A percentile compares a stretch with the other conserved stretches of the same genome.
phyloP scores from a whole-genome alignment of 2,888 invertebrate species.

The Isotomurus palustris region DNA sequence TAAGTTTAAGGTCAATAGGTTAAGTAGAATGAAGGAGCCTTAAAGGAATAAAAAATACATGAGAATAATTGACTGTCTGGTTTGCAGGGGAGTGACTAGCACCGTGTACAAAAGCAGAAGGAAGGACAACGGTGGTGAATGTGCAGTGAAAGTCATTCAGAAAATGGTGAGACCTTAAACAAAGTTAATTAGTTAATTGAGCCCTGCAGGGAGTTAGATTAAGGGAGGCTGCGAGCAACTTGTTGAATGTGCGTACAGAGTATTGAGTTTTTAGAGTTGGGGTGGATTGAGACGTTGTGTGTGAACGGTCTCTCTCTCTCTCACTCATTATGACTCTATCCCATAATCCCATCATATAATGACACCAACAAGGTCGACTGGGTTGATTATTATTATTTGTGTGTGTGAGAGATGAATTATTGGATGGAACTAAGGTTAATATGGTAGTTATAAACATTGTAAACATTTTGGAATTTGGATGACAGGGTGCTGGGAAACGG shows the following conservation, averaged over 20 bases:
- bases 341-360: not conserved
- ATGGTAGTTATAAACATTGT: no score
- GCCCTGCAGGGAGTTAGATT: no score
- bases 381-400: not conserved
- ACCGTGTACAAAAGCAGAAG: constrained; percentile 50
- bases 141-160: constrained; percentile 50
- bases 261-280: no score
- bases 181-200: no score
- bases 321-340: no score
- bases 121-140: constrained; percentile 48
- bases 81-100: constrained; percentile 48
- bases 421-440: no score
- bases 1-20: constrained; percentile 28
- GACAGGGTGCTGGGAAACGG: constrained; percentile 48
- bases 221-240: no score
- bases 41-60: not conserved
- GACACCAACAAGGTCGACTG: not conserved
- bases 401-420: no score
- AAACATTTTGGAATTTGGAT: not conserved
- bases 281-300: no score
- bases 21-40: constrained; percentile 1
- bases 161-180: constrained; percentile 48
- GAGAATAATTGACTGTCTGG: not conserved
- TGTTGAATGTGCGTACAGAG: no score
- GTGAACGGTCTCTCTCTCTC: no score